Evolutionary conservation across 1,140 invertebrate genomes (phyloP).

Genomic region (Solen grandis): DNA sequence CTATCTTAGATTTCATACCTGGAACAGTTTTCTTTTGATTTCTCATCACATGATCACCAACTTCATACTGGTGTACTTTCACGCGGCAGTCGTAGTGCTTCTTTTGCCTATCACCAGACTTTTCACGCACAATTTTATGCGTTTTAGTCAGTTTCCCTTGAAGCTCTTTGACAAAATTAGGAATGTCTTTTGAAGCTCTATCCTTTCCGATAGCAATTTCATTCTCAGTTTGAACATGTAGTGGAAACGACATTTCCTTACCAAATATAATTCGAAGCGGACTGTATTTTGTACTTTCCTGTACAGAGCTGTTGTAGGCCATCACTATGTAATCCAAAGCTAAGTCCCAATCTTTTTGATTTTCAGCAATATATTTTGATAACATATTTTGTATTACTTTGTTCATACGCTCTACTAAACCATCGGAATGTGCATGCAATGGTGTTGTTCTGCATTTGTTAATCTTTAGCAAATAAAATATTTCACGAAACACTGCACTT

Average conservation of each 20-base stretch:
- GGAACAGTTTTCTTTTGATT: slow-evolving; percentile 37
- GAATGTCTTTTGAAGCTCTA: background rate
- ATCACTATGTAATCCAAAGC: slow-evolving; percentile 4
- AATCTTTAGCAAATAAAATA: slow-evolving; percentile 8
- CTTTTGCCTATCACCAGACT: slow-evolving; percentile 31
- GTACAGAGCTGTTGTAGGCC: background rate
- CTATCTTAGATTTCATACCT: too few species aligned
- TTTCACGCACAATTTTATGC: slow-evolving; percentile 1
- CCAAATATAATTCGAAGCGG: slow-evolving; percentile 1
- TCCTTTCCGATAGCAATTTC: background rate
- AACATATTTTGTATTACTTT: too few species aligned
- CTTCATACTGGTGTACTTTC: too few species aligned
- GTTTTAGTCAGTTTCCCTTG: slow-evolving; percentile 6
- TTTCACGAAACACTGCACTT: slow-evolving; percentile 15
- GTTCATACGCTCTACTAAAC: slow-evolving; percentile 15
- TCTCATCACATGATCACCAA: slow-evolving; percentile 48
- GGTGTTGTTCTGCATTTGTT: slow-evolving; percentile 27
- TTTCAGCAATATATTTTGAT: too few species aligned
- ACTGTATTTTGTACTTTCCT: slow-evolving; percentile 12
- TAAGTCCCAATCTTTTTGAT: too few species aligned
- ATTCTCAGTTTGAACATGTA: slow-evolving; percentile 10
- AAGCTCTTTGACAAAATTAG: slow-evolving; percentile 32
- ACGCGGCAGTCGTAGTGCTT: slow-evolving; percentile 12
- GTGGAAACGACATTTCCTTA: slow-evolving; percentile 31
- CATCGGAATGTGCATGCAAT: slow-evolving; percentile 7